Conservation (phyloP, 2,113 vertebrate species). For the Cyanoliseus patagonus region DNA sequence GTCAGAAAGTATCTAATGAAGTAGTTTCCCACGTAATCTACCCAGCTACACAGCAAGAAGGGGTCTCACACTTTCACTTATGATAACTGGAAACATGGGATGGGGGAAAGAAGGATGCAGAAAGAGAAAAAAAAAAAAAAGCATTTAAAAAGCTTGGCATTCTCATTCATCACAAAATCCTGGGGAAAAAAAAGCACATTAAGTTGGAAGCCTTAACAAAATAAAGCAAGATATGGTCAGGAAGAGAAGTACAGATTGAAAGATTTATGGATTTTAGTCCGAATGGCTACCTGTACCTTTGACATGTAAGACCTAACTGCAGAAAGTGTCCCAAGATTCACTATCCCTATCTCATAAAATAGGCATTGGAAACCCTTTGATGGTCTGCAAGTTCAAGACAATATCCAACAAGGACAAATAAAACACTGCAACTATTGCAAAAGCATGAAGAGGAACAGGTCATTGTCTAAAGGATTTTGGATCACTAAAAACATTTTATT, state of each 20-base stretch:
- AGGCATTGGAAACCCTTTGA: not conserved
- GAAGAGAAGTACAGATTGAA: not conserved
- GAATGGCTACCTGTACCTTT: not conserved
- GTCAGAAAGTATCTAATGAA: not conserved
- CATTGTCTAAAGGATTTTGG: not conserved
- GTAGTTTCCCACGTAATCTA: not conserved
- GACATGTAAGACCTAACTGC: not conserved
- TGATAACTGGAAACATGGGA: rapidly evolving
- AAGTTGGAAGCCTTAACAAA: not conserved
- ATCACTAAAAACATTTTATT: not conserved
- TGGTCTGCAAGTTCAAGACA: not conserved
- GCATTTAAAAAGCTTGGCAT: not conserved
- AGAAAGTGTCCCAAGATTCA: not conserved
- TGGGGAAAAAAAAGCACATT: not conserved
- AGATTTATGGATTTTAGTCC: too few relatives aligned
- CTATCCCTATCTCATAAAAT: rapidly evolving
- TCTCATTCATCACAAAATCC: not conserved
- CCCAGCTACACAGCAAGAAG: not conserved
- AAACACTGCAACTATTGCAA: too few relatives aligned
- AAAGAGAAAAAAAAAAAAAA: not conserved
- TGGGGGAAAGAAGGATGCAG: not conserved
- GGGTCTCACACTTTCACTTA: not conserved
- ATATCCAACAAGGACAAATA: not conserved
- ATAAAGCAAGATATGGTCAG: not conserved
- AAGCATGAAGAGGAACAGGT: not conserved